These are phyloP conservation scores for Clivina fossor DNA, from an alignment of 2,888 invertebrate genomes.

Conservation along the genomic window DNA sequence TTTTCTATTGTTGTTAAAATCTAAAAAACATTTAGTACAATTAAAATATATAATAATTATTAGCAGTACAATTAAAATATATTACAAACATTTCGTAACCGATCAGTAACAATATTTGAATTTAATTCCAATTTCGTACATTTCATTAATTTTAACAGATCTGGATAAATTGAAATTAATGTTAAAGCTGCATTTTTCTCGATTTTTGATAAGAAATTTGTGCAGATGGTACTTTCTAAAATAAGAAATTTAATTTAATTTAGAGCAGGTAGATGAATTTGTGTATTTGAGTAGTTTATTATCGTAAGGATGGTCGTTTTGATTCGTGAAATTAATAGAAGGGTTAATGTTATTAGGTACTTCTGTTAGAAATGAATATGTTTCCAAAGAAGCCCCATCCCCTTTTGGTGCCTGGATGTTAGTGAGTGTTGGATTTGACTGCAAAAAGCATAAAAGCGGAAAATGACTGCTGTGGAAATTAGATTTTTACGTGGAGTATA, in stretches of 20 bases:
- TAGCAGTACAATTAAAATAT: background rate
- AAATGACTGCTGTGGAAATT: too few species aligned
- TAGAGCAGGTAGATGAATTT: background rate
- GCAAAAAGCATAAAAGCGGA: too few species aligned
- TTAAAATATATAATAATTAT: background rate
- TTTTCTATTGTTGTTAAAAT: background rate
- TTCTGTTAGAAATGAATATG: too few species aligned
- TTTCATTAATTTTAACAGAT: slow-evolving; percentile 10
- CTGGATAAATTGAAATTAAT: slow-evolving; percentile 9
- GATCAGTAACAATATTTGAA: background rate
- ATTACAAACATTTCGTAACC: background rate
- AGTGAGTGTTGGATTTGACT: too few species aligned
- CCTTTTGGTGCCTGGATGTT: too few species aligned
- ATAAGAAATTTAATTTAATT: background rate
- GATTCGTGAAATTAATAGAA: too few species aligned
- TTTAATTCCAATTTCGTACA: slow-evolving; percentile 13
- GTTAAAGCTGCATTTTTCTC: background rate
- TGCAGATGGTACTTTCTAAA: background rate
- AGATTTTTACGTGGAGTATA: too few species aligned
- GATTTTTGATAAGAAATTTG: background rate
- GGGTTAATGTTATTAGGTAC: too few species aligned
- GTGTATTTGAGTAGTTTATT: too few species aligned
- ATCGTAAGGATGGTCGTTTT: too few species aligned
- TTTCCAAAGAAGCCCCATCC: too few species aligned
- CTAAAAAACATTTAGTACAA: slow-evolving; percentile 7